These are phyloP conservation scores for Eugnorisma glareosa DNA, from an alignment of 2,888 invertebrate species.

Conservation along the genomic window DNA sequence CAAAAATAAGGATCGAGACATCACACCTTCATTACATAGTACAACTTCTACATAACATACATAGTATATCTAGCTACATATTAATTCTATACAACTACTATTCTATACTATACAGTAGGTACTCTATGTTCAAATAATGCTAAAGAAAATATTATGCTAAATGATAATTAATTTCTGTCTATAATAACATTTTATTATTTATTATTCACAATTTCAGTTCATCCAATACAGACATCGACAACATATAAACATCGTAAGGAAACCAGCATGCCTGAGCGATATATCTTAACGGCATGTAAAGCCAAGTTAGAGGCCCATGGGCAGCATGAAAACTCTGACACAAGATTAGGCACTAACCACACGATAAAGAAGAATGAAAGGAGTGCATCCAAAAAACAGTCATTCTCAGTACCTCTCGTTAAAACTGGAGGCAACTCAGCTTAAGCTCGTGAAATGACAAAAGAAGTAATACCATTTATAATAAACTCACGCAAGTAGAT, in stretches of 20 bases:
- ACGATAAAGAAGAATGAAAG: too few relatives aligned
- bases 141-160: not conserved
- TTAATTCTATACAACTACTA: too few relatives aligned
- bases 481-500: slow-evolving; percentile 92
- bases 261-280: too few relatives aligned
- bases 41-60: not conserved
- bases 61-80: not conserved
- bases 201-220: not conserved
- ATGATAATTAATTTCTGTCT: not conserved
- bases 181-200: not conserved
- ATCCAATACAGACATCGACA: too few relatives aligned
- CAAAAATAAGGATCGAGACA: not conserved
- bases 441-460: not conserved
- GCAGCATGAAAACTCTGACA: too few relatives aligned
- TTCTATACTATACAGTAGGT: too few relatives aligned
- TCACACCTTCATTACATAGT: not conserved
- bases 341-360: too few relatives aligned
- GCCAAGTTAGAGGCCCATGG: too few relatives aligned
- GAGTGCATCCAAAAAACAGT: not conserved
- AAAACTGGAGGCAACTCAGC: not conserved
- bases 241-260: too few relatives aligned
- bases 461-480: not conserved
- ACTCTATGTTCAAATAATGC: not conserved
- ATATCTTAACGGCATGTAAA: too few relatives aligned
- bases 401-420: not conserved